Percentiles rank a stretch among this genome's conserved stretches.
Conservation (phyloP, 2,113 vertebrate genomes). For the Malurus cyaneus region DNA sequence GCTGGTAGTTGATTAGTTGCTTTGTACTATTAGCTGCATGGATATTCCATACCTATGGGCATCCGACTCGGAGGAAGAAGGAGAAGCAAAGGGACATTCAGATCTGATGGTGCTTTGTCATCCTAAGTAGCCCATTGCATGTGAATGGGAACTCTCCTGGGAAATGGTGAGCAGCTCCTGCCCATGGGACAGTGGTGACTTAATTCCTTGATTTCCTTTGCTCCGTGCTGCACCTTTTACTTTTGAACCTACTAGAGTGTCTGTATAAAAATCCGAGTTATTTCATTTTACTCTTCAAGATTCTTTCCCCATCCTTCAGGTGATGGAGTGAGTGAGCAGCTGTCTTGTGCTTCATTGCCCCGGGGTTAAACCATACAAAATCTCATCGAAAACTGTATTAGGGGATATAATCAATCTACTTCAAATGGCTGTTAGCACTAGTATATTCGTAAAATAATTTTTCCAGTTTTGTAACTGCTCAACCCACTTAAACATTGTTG, state of each 20-base stretch:
- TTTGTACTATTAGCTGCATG: background rate
- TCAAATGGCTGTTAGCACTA: background rate
- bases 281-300: background rate
- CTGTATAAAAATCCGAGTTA: background rate
- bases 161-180: background rate
- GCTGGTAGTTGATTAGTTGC: background rate
- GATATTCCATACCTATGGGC: background rate
- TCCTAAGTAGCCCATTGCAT: background rate
- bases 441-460: background rate
- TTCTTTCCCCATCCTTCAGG: background rate
- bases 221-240: background rate
- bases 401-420: background rate
- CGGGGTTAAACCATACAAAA: background rate
- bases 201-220: background rate
- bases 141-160: too few species aligned
- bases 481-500: background rate
- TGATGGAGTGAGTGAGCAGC: background rate
- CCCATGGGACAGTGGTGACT: background rate
- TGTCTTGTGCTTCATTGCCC: background rate
- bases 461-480: background rate
- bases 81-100: background rate
- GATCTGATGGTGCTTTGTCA: background rate
- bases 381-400: background rate
- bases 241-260: background rate
- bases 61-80: background rate